Conservation (phyloP, 2,888 invertebrate species). For the Cyrtodaria siliqua region DNA sequence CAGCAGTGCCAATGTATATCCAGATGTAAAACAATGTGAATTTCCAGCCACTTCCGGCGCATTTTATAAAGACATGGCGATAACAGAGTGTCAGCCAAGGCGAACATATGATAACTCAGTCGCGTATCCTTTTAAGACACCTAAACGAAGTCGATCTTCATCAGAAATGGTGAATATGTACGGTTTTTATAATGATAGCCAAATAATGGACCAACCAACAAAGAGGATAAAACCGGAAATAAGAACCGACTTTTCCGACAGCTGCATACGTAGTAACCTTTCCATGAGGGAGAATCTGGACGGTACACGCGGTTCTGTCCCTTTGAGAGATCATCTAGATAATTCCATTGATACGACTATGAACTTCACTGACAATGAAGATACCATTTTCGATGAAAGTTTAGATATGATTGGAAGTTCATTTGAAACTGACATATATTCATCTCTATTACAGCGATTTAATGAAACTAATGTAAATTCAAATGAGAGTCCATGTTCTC, state of each 20-base stretch:
- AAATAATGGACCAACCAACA: background rate
- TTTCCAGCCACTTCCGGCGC: background rate
- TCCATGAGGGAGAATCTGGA: background rate
- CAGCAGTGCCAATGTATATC: background rate
- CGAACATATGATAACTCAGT: conserved; percentile 3
- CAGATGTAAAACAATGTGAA: conserved; percentile 5
- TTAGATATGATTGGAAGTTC: conserved; percentile 44
- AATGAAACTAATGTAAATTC: conserved; percentile 32
- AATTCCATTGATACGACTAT: background rate
- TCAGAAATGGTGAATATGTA: conserved; percentile 10
- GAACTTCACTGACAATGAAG: conserved; percentile 15
- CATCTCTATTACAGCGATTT: conserved; percentile 56
- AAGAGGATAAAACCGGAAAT: conserved; percentile 29
- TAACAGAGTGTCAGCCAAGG: background rate
- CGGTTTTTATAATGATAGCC: conserved; percentile 17
- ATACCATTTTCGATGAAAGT: conserved; percentile 47
- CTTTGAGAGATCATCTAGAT: background rate
- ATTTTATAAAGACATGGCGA: conserved; percentile 1
- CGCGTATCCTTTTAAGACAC: background rate
- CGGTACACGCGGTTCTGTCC: background rate
- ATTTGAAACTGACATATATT: conserved; percentile 62
- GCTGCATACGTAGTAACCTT: background rate
- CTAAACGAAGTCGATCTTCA: conserved; percentile 13
- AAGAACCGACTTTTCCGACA: conserved; percentile 7
- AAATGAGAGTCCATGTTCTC: conserved; percentile 13